Conservation (phyloP, 2,888 invertebrate genomes). For the Amblyjoppa proteus region DNA sequence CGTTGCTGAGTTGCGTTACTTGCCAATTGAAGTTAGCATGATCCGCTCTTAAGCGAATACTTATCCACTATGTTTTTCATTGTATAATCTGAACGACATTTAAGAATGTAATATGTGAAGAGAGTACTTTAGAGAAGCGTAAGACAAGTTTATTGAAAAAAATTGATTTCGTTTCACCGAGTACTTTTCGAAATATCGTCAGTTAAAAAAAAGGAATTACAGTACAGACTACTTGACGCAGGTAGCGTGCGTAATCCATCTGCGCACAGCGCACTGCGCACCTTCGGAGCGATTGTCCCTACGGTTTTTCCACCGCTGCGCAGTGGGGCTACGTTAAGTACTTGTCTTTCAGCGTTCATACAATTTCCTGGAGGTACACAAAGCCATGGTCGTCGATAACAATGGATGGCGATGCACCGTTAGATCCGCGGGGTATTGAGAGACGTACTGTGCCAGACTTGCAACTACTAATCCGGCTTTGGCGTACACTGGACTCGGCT, state of each 20-base stretch:
- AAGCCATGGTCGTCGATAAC: neutral
- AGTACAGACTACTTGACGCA: neutral
- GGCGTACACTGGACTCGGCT: neutral
- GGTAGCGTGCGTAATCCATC: neutral
- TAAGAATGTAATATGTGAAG: neutral
- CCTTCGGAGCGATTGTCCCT: neutral
- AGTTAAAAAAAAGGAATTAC: neutral
- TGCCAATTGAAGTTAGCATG: too few relatives aligned
- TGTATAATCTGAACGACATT: neutral
- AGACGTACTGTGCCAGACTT: neutral
- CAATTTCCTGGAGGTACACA: slow-evolving; percentile 24
- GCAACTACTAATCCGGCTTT: slow-evolving; percentile 20
- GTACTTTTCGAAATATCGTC: neutral
- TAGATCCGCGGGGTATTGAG: slow-evolving; percentile 46
- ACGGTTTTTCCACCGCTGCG: neutral
- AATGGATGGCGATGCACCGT: slow-evolving; percentile 50
- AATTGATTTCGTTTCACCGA: neutral
- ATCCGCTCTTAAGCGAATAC: too few relatives aligned
- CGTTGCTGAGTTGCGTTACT: too few relatives aligned
- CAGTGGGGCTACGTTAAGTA: neutral
- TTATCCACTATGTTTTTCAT: neutral
- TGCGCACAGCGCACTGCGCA: neutral
- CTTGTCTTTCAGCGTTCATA: neutral
- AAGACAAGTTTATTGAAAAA: neutral
- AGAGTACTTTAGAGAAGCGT: neutral